Evolutionary conservation across 2,113 vertebrate species (phyloP).

Genomic region (Asarcornis scutulata): DNA sequence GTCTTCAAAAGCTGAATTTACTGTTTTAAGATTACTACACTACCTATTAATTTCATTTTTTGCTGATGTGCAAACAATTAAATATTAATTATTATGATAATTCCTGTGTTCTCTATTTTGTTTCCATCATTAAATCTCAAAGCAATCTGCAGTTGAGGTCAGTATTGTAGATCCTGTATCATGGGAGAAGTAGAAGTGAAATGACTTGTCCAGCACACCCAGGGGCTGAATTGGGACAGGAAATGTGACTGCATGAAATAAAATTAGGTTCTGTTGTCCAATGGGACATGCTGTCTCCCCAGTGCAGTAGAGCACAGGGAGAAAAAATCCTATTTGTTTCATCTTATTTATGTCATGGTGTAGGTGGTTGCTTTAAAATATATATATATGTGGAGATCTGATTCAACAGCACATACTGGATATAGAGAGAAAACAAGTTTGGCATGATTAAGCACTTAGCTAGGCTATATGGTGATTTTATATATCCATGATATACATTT

Average conservation of each 20-base stretch:
- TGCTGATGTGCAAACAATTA: not conserved
- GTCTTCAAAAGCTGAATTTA: not conserved
- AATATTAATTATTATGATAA: not conserved
- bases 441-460: not conserved
- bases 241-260: not conserved
- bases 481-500: not conserved
- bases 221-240: not conserved
- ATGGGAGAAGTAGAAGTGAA: not conserved
- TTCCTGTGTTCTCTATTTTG: not conserved
- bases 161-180: not conserved
- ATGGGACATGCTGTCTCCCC: not conserved
- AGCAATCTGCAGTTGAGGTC: not conserved
- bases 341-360: not conserved
- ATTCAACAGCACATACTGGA: not conserved
- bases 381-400: accelerated
- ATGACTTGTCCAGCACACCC: not conserved
- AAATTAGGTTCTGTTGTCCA: not conserved
- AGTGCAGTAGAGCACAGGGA: accelerated
- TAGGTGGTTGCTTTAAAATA: not conserved
- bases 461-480: not conserved
- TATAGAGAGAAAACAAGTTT: not conserved
- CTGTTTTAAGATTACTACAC: not conserved
- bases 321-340: not conserved
- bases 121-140: not conserved
- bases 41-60: slow-evolving; percentile 2